Conservation (phyloP, 2,113 vertebrate species). For the Cyanocitta stelleri region DNA sequence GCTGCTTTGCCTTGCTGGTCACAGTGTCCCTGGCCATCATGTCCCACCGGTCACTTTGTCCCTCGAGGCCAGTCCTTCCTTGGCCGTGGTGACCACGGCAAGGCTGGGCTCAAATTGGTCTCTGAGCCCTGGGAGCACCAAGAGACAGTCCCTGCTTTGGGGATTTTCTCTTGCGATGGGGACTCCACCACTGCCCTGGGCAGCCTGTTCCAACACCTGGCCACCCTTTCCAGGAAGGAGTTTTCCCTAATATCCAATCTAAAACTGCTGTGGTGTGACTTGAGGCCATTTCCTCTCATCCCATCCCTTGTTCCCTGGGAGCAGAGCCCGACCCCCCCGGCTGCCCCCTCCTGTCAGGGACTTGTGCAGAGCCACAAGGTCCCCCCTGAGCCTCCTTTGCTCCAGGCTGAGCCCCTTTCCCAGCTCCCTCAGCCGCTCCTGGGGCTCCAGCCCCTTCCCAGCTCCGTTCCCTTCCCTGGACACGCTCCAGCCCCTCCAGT, state of each 20-base stretch:
- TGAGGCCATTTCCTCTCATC: neutral
- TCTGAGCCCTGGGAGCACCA: neutral
- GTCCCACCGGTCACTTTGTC: neutral
- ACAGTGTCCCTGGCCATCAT: neutral
- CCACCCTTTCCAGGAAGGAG: neutral
- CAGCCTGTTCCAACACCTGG: neutral
- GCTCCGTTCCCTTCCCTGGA: neutral
- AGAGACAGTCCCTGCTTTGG: accelerated
- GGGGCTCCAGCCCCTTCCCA: neutral
- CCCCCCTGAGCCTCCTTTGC: neutral
- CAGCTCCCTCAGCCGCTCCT: neutral
- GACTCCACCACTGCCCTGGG: neutral
- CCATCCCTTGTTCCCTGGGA: neutral
- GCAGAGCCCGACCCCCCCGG: neutral
- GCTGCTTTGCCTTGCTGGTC: neutral
- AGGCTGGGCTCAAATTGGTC: neutral
- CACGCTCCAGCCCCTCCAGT: neutral
- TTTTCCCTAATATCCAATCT: neutral
- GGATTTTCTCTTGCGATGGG: neutral
- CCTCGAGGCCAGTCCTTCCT: neutral
- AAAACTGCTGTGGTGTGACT: too few relatives aligned
- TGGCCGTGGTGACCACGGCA: accelerated
- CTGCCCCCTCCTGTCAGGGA: neutral
- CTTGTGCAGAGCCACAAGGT: neutral
- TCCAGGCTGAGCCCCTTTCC: neutral